Conservation (phyloP, 2,888 invertebrate species). For the Oegoconia quadripuncta region DNA sequence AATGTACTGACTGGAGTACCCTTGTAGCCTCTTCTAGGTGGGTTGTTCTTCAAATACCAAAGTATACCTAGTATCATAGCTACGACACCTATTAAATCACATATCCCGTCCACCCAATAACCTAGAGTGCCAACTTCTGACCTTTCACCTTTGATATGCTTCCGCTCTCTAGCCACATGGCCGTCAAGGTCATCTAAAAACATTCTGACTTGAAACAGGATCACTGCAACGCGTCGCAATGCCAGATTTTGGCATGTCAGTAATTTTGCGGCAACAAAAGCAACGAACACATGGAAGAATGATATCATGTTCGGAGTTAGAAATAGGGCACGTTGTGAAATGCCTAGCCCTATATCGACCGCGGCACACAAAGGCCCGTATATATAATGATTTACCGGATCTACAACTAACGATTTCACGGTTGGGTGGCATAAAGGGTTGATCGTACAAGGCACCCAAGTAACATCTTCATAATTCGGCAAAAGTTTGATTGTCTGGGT, state of each 20-base stretch:
- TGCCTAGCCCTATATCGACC: conserved; percentile 82
- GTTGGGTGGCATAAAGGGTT: conserved; percentile 90
- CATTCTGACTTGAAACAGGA: conserved; percentile 88
- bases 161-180: conserved; percentile 88
- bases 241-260: conserved; percentile 85
- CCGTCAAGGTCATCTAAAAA: conserved; percentile 93
- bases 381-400: conserved; percentile 91
- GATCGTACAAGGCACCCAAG: conserved; percentile 83
- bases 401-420: conserved; percentile 89
- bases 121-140: conserved; percentile 90
- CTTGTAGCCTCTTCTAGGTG: conserved; percentile 84
- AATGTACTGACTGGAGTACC: conserved; percentile 81
- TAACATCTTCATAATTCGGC: conserved; percentile 69
- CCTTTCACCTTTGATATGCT: conserved; percentile 86
- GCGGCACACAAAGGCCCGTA: conserved; percentile 89
- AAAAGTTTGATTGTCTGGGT: conserved; percentile 34
- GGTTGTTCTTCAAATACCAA: conserved; percentile 84
- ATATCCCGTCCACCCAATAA: conserved; percentile 90
- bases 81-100: conserved; percentile 87
- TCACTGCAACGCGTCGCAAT: conserved; percentile 84
- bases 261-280: conserved; percentile 85
- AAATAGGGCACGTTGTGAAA: conserved; percentile 78
- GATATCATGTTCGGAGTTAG: conserved; percentile 93
- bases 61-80: conserved; percentile 85
- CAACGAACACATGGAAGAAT: conserved; percentile 87